These are phyloP conservation scores for Sebastes oblongus DNA, from an alignment of 2,797 vertebrate genomes.

Conservation along the genomic window DNA sequence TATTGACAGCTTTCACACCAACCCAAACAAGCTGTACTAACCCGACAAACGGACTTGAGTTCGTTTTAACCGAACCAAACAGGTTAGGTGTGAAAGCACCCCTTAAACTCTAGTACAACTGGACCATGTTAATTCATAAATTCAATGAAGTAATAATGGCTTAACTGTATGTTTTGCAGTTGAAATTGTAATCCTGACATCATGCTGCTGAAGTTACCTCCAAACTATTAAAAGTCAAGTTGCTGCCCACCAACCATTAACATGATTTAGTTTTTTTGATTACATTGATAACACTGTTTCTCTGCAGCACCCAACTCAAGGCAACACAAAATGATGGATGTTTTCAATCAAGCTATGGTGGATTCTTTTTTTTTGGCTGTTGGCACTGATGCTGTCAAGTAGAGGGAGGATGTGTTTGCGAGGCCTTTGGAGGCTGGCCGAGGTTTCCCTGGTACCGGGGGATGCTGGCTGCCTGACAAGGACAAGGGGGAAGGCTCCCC, in stretches of 20 bases:
- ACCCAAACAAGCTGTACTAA: too few species aligned
- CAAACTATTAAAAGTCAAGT: background rate
- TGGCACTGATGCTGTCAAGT: constrained; percentile 40
- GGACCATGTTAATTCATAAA: background rate
- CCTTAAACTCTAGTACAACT: background rate
- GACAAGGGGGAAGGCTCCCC: constrained; percentile 39
- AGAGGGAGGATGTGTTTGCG: constrained; percentile 21
- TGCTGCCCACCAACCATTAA: background rate
- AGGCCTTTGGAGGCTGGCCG: constrained; percentile 18
- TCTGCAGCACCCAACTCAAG: background rate
- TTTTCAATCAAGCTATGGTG: constrained; percentile 38
- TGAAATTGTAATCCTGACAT: background rate
- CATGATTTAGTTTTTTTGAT: constrained; percentile 12
- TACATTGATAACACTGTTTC: constrained; percentile 3
- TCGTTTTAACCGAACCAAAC: too few species aligned
- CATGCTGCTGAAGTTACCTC: background rate
- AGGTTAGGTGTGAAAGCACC: too few species aligned
- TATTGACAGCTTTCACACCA: too few species aligned
- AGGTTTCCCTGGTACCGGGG: background rate
- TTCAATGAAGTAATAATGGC: background rate
- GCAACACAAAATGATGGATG: constrained; percentile 36
- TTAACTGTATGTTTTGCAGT: background rate
- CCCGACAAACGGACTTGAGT: too few species aligned
- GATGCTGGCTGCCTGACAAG: constrained; percentile 48
- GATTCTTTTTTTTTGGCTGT: background rate